phyloP scores from a whole-genome alignment of 2,888 invertebrate genomes.

The Norana najaformis region DNA sequence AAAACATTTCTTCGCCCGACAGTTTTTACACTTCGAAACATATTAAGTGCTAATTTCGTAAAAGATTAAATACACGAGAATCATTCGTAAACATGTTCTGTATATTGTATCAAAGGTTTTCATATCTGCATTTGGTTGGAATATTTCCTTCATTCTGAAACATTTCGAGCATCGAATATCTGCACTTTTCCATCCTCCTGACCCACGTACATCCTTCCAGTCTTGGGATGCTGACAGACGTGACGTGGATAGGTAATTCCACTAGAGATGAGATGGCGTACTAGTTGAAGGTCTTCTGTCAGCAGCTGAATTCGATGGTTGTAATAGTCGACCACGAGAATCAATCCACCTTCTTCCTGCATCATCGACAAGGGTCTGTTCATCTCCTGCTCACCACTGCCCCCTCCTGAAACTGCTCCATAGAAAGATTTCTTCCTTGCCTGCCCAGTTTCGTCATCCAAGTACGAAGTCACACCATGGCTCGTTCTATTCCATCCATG shows the following conservation, averaged over 20 bases:
- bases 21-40: too few species aligned
- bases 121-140: too few species aligned
- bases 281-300: neutral
- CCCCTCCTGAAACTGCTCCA: neutral
- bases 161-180: constrained; percentile 3
- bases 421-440: neutral
- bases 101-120: too few species aligned
- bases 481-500: neutral
- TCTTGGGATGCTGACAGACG: neutral
- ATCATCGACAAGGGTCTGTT: neutral
- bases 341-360: neutral
- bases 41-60: too few species aligned
- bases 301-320: neutral
- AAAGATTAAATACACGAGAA: too few species aligned
- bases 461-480: neutral
- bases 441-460: neutral
- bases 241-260: neutral
- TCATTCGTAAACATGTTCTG: too few species aligned
- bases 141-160: too few species aligned
- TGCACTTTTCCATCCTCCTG: neutral
- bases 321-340: neutral
- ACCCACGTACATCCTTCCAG: neutral
- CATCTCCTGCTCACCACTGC: neutral
- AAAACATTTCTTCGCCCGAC: too few species aligned
- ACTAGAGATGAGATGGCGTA: neutral